phyloP scores from a whole-genome alignment of 2,888 invertebrate genomes.

The Sminthurides aquaticus region DNA sequence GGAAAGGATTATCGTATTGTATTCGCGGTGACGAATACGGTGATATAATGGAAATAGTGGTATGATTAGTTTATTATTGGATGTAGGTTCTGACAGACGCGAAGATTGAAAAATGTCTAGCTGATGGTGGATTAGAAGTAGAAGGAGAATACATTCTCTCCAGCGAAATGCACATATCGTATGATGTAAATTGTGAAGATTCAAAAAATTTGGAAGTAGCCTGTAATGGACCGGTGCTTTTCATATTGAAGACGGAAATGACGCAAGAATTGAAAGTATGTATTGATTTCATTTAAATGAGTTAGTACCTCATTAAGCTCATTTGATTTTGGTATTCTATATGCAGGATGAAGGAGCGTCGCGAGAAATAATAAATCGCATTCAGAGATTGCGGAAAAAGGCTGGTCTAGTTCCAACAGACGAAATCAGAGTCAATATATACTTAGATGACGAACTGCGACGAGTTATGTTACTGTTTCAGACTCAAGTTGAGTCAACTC shows the following conservation, averaged over 20 bases:
- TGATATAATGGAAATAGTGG: too few species aligned
- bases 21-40: too few species aligned
- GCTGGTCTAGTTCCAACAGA: conserved; percentile 86
- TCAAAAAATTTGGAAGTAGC: conserved; percentile 34
- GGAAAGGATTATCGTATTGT: too few species aligned
- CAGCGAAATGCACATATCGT: conserved; percentile 49
- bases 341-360: conserved; percentile 90
- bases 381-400: conserved; percentile 93
- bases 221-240: conserved; percentile 49
- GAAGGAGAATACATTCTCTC: conserved; percentile 57
- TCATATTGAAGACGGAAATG: conserved; percentile 71
- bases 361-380: conserved; percentile 88
- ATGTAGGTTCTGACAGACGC: conserved; percentile 59
- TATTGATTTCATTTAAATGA: conserved; percentile 10
- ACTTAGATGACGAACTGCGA: conserved; percentile 53
- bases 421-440: conserved; percentile 74
- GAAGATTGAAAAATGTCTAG: conserved; percentile 68
- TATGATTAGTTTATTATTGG: background rate
- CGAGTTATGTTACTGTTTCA: conserved; percentile 9
- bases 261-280: conserved; percentile 74
- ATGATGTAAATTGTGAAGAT: conserved; percentile 44
- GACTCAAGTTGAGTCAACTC: conserved; percentile 6
- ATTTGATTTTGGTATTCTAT: too few species aligned
- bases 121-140: conserved; percentile 63
- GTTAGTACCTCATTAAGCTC: background rate